Evolutionary conservation across 2,113 vertebrate genomes (phyloP).

Genomic region (Catharus fuscescens): DNA sequence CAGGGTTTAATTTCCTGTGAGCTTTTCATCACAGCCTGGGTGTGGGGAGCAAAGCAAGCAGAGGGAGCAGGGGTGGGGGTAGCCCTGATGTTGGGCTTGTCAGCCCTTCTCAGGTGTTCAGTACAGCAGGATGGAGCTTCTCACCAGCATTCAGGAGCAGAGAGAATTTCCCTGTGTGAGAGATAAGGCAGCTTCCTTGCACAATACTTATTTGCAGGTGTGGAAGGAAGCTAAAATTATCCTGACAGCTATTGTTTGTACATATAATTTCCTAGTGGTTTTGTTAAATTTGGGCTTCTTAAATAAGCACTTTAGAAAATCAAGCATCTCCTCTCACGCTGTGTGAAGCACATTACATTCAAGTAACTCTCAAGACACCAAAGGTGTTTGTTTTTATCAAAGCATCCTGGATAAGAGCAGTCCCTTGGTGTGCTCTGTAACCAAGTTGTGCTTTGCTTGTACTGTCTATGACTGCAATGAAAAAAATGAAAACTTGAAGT

Average conservation of each 20-base stretch:
- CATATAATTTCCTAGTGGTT: not conserved
- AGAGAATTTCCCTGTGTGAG: not conserved
- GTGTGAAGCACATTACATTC: not conserved
- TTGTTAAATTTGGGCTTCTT: not conserved
- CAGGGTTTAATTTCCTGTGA: not conserved
- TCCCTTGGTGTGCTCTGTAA: not conserved
- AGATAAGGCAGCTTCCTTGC: not conserved
- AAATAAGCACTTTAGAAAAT: slow-evolving; percentile 31
- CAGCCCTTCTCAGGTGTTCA: not conserved
- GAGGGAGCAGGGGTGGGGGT: not conserved
- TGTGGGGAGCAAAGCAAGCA: not conserved
- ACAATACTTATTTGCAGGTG: not conserved
- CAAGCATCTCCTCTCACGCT: not conserved
- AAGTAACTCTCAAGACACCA: not conserved
- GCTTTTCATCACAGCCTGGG: not conserved
- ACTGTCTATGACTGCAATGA: not conserved
- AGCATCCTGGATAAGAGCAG: not conserved
- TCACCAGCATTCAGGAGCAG: not conserved
- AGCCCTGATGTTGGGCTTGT: not conserved
- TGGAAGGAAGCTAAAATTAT: not conserved
- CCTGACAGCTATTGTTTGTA: not conserved
- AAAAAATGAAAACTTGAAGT: not conserved
- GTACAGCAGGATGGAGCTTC: not conserved
- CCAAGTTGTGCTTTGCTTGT: not conserved
- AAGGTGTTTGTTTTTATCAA: slow-evolving; percentile 15